Conservation (phyloP, 2,888 invertebrate genomes). For the Drosophila buzzatii region DNA sequence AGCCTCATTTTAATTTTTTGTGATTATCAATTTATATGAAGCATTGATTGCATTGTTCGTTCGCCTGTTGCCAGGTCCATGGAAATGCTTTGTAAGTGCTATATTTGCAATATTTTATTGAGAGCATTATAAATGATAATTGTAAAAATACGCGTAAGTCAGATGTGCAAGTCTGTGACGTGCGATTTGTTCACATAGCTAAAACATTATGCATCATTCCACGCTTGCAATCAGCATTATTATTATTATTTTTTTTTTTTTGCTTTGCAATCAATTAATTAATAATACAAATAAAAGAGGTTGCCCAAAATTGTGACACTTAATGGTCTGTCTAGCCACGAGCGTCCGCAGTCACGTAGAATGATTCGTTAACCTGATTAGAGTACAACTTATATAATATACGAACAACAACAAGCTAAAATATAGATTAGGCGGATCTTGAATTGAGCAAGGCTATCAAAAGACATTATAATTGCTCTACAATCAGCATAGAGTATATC, state of each 20-base stretch:
- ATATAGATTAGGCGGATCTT: slow-evolving; percentile 29
- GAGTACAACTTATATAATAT: slow-evolving; percentile 27
- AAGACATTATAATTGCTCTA: slow-evolving; percentile 5
- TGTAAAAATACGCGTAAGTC: slow-evolving; percentile 30
- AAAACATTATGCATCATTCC: slow-evolving; percentile 11
- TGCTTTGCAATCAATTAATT: neutral
- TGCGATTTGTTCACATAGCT: slow-evolving; percentile 37
- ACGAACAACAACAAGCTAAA: slow-evolving; percentile 3
- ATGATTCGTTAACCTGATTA: slow-evolving; percentile 47
- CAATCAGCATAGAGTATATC: neutral
- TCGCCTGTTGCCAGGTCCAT: slow-evolving; percentile 39
- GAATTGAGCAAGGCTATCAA: slow-evolving; percentile 26
- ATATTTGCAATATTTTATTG: slow-evolving; percentile 40
- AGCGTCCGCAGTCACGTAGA: slow-evolving; percentile 56
- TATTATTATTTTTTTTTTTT: neutral
- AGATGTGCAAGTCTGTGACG: slow-evolving; percentile 47
- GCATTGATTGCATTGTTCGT: slow-evolving; percentile 19
- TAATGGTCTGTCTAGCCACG: slow-evolving; percentile 50
- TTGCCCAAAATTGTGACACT: slow-evolving; percentile 35
- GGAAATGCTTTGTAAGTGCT: slow-evolving; percentile 23
- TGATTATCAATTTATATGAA: neutral
- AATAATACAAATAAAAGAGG: slow-evolving; percentile 26
- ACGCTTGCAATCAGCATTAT: neutral
- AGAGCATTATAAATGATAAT: slow-evolving; percentile 38
- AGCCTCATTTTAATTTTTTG: slow-evolving; percentile 4